Percentiles rank a stretch among this genome's conserved stretches.
Conservation (phyloP, 2,888 invertebrate species). For the Myopa testacea region DNA sequence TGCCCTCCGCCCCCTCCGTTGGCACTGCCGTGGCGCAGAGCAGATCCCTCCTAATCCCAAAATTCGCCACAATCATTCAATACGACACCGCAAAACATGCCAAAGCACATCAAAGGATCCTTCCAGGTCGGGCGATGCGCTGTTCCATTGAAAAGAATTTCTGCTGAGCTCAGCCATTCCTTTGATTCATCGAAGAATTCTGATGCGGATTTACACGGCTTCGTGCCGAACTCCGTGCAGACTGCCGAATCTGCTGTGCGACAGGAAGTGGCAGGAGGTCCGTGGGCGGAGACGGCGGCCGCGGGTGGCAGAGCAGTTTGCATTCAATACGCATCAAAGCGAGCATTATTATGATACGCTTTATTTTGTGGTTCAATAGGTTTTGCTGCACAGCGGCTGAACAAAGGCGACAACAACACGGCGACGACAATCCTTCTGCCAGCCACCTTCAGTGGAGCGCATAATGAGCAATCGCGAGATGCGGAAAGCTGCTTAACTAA, state of each 20-base stretch:
- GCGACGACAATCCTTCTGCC: conserved; percentile 12
- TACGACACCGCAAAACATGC: conserved; percentile 19
- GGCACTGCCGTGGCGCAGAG: not conserved
- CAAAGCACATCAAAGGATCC: conserved; percentile 37
- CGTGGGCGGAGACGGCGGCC: conserved; percentile 39
- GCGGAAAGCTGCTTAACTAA: conserved; percentile 33
- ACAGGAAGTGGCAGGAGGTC: conserved; percentile 12
- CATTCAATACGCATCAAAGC: conserved; percentile 64
- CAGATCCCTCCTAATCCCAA: conserved; percentile 22
- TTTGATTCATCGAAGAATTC: conserved; percentile 31
- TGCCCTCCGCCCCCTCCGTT: not conserved
- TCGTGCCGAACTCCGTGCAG: not conserved
- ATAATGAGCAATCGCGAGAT: conserved; percentile 36
- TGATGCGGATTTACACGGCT: conserved; percentile 39
- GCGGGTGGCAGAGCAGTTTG: conserved; percentile 37
- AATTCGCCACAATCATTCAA: conserved; percentile 34
- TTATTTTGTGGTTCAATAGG: conserved; percentile 66
- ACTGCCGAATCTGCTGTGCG: not conserved
- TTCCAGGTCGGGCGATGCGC: not conserved
- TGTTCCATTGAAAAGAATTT: conserved; percentile 38
- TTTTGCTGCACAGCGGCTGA: conserved; percentile 29
- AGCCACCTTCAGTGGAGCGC: conserved; percentile 24
- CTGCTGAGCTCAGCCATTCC: conserved; percentile 50
- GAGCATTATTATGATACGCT: conserved; percentile 65
- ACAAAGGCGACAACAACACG: not conserved